phyloP scores from a whole-genome alignment of 2,888 invertebrate species.

The Mythimna albipuncta region DNA sequence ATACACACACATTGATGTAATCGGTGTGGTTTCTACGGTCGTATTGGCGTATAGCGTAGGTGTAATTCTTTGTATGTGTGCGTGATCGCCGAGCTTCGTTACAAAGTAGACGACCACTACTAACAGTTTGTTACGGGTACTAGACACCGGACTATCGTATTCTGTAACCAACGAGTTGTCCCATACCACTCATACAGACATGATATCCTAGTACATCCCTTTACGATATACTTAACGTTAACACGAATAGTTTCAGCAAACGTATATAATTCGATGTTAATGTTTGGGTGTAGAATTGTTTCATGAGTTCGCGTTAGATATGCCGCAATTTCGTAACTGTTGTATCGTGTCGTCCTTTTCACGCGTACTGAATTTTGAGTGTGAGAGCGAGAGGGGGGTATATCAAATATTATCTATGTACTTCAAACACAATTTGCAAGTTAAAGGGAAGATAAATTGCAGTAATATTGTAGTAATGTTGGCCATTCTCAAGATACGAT shows the following conservation, averaged over 20 bases:
- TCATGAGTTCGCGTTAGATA: constrained; percentile 59
- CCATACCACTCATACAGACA: constrained; percentile 64
- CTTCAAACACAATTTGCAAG: constrained; percentile 59
- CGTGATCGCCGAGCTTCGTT: constrained; percentile 19
- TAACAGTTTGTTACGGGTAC: constrained; percentile 52
- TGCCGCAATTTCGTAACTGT: constrained; percentile 58
- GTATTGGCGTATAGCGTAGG: neutral
- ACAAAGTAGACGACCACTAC: constrained; percentile 23
- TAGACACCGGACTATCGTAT: constrained; percentile 54
- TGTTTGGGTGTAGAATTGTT: constrained; percentile 66
- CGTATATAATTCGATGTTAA: constrained; percentile 62
- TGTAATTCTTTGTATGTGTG: constrained; percentile 30
- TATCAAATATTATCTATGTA: constrained; percentile 56
- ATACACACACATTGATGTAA: constrained; percentile 6
- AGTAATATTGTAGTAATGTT: constrained; percentile 55
- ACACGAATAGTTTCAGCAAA: constrained; percentile 66
- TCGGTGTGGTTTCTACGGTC: neutral
- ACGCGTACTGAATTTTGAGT: constrained; percentile 21
- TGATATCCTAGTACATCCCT: constrained; percentile 61
- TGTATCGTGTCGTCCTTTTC: constrained; percentile 34
- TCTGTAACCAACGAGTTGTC: constrained; percentile 63
- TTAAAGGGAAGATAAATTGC: constrained; percentile 57
- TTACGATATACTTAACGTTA: constrained; percentile 66
- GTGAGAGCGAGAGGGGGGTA: constrained; percentile 29
- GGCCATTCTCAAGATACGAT: constrained; percentile 39